Conservation (phyloP, 2,113 vertebrate genomes). For the Nyctibius bracteatus region DNA sequence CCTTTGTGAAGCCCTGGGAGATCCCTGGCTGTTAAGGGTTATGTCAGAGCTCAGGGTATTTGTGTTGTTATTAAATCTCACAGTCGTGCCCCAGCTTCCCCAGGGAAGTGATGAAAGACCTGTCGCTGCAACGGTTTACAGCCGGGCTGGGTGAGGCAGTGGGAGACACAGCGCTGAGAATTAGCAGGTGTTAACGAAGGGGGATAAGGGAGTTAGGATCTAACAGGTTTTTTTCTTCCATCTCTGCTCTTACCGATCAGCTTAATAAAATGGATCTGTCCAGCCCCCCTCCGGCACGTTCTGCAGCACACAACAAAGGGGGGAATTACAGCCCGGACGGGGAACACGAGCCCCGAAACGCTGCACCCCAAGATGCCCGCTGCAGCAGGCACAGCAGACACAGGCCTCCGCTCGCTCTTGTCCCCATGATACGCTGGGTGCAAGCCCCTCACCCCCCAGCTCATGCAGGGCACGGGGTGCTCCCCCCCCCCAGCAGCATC, state of each 20-base stretch:
- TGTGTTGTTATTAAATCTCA: slow-evolving; percentile 1
- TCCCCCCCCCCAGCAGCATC: not conserved
- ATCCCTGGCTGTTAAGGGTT: not conserved
- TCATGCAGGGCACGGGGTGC: accelerated
- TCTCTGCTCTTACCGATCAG: not conserved
- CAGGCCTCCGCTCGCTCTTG: not conserved
- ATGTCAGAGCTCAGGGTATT: not conserved
- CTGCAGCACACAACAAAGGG: slow-evolving; percentile 41
- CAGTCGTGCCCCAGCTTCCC: not conserved
- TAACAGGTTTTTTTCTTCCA: slow-evolving; percentile 48
- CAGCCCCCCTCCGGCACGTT: not conserved
- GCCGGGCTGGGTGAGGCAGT: not conserved
- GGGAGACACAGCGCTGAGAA: not conserved
- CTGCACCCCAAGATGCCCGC: not conserved
- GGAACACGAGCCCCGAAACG: accelerated
- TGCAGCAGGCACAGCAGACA: accelerated
- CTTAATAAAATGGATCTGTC: slow-evolving; percentile 6
- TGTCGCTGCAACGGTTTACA: not conserved
- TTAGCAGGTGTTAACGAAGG: not conserved
- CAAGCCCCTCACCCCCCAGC: not conserved
- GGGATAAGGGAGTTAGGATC: not conserved
- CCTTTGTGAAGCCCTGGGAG: not conserved
- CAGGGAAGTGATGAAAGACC: slow-evolving; percentile 1
- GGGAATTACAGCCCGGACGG: not conserved
- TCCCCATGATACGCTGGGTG: accelerated